Percentiles rank a stretch among this genome's conserved stretches.
phyloP scores from a whole-genome alignment of 2,113 vertebrate species.

The Furnarius figulus region DNA sequence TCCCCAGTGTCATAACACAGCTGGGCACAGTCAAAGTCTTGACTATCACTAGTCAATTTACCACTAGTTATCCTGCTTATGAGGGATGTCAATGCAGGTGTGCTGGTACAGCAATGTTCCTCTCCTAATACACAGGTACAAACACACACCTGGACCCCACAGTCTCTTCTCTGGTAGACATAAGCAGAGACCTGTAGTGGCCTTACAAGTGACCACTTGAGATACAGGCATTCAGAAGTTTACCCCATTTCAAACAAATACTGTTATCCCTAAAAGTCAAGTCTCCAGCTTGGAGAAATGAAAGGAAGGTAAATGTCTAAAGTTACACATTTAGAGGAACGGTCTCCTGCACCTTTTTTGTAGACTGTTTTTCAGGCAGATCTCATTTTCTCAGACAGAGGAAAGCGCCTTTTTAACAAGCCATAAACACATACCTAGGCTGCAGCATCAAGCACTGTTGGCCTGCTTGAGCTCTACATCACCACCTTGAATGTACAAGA shows the following conservation, averaged over 20 bases:
- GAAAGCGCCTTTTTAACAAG: slow-evolving; percentile 22
- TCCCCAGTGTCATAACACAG: background rate
- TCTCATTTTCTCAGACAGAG: slow-evolving; percentile 12
- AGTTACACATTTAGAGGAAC: background rate
- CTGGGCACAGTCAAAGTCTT: background rate
- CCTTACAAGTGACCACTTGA: background rate
- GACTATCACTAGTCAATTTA: too few species aligned
- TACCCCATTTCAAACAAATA: background rate
- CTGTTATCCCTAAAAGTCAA: background rate
- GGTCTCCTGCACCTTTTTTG: background rate
- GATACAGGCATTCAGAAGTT: background rate
- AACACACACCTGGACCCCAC: background rate
- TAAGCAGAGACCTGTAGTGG: background rate
- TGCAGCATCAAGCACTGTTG: background rate
- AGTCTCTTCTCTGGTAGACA: background rate
- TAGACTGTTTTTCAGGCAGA: background rate
- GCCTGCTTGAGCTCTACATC: background rate
- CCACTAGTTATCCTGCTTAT: background rate
- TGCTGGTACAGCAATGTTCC: background rate
- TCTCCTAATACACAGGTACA: background rate
- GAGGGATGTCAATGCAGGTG: background rate
- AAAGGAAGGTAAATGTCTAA: background rate
- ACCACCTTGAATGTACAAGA: background rate
- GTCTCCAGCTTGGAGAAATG: background rate
- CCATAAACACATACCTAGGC: background rate